These are phyloP conservation scores for Halictus rubicundus DNA, from an alignment of 1,140 invertebrate species.

Conservation along the genomic window DNA sequence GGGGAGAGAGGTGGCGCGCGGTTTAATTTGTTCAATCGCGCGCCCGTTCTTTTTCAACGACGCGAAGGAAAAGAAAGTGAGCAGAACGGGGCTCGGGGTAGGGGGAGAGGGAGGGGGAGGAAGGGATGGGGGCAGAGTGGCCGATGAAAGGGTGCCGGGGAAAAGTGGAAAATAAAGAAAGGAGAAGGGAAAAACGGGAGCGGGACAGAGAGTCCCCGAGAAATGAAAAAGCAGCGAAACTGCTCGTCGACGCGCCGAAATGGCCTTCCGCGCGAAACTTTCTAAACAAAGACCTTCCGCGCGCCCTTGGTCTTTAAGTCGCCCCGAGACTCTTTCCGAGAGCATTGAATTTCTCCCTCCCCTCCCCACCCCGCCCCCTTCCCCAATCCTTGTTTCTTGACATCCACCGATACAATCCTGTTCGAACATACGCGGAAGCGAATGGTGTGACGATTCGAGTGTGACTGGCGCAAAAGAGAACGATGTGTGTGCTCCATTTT, in stretches of 20 bases:
- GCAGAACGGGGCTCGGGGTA: background rate
- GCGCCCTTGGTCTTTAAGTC: conserved; percentile 8
- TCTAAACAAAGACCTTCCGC: conserved; percentile 26
- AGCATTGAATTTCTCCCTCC: too few relatives aligned
- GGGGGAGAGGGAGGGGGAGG: too few relatives aligned
- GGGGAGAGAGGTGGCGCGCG: background rate
- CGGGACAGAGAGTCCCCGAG: background rate
- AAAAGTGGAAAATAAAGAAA: background rate
- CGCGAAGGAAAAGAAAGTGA: background rate
- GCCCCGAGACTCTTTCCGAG: conserved; percentile 7
- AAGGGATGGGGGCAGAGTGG: too few relatives aligned
- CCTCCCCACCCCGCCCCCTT: too few relatives aligned
- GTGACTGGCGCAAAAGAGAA: background rate
- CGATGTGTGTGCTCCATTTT: background rate
- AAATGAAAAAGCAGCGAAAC: background rate
- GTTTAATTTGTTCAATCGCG: conserved; percentile 25
- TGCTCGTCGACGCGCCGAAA: conserved; percentile 10
- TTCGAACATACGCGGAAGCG: too few relatives aligned
- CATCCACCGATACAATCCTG: too few relatives aligned
- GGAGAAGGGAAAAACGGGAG: background rate
- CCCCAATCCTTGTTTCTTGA: too few relatives aligned
- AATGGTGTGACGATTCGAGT: background rate
- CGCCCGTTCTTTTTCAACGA: conserved; percentile 7
- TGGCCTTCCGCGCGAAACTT: conserved; percentile 37
- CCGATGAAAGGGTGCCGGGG: background rate